Conservation (phyloP, 2,888 invertebrate genomes). For the Crepidodera aurea region DNA sequence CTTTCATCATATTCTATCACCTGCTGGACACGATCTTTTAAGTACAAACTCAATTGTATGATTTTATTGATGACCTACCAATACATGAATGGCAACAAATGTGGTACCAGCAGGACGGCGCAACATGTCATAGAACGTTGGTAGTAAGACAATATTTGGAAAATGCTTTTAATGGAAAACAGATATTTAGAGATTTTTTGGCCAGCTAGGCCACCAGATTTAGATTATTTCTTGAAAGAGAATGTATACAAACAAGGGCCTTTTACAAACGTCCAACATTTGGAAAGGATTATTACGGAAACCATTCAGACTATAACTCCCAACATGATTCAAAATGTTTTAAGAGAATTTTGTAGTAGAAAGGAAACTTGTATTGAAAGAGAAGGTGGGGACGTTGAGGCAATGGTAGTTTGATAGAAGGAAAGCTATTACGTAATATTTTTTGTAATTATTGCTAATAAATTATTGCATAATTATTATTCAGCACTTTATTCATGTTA, state of each 20-base stretch:
- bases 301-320: not conserved
- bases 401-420: too few relatives aligned
- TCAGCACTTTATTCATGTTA: too few relatives aligned
- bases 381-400: not conserved
- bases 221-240: too few relatives aligned
- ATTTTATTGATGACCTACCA: not conserved
- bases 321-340: not conserved
- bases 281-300: too few relatives aligned
- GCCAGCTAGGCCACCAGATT: too few relatives aligned
- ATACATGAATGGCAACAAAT: not conserved
- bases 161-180: not conserved
- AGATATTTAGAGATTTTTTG: too few relatives aligned
- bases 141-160: not conserved
- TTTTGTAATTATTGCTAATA: not conserved
- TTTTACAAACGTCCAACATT: too few relatives aligned
- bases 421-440: too few relatives aligned
- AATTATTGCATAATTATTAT: not conserved
- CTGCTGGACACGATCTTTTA: too few relatives aligned
- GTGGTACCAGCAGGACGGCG: conserved; percentile 1
- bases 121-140: too few relatives aligned
- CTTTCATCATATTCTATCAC: too few relatives aligned
- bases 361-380: not conserved
- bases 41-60: not conserved
- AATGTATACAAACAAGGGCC: too few relatives aligned
- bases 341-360: not conserved